phyloP scores from a whole-genome alignment of 2,888 invertebrate species.

The Cylloceria caligata region DNA sequence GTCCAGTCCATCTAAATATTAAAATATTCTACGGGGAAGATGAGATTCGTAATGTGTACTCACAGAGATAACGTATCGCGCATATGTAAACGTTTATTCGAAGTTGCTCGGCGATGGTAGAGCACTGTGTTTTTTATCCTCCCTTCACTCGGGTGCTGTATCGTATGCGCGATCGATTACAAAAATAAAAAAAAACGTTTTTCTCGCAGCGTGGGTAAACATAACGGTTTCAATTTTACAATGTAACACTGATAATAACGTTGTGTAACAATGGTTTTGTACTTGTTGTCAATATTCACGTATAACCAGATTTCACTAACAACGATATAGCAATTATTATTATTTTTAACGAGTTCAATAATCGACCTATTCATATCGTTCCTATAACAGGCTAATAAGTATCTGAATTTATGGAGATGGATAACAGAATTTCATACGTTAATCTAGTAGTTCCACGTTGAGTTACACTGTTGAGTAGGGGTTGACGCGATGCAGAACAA shows the following conservation, averaged over 20 bases:
- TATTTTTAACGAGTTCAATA: too few relatives aligned
- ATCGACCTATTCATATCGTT: background rate
- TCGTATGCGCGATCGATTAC: conserved; percentile 6
- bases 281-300: background rate
- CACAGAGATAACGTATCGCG: background rate
- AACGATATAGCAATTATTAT: background rate
- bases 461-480: conserved; percentile 49
- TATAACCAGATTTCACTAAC: background rate
- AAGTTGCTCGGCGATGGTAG: conserved; percentile 1
- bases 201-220: conserved; percentile 4
- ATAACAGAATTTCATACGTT: conserved; percentile 2
- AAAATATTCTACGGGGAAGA: conserved; percentile 12
- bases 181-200: conserved; percentile 10
- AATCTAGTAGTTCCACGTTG: conserved; percentile 1
- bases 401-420: background rate
- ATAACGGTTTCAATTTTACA: background rate
- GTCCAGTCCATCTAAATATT: background rate
- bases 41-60: background rate
- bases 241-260: background rate
- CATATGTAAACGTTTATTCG: conserved; percentile 26
- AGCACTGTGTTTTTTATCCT: background rate
- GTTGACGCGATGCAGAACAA: conserved; percentile 34
- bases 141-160: background rate
- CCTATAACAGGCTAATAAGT: background rate
- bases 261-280: background rate